Base-by-base conservation (phyloP, 2,797 vertebrate genomes). In the Catamblyrhynchus diadema region DNA sequence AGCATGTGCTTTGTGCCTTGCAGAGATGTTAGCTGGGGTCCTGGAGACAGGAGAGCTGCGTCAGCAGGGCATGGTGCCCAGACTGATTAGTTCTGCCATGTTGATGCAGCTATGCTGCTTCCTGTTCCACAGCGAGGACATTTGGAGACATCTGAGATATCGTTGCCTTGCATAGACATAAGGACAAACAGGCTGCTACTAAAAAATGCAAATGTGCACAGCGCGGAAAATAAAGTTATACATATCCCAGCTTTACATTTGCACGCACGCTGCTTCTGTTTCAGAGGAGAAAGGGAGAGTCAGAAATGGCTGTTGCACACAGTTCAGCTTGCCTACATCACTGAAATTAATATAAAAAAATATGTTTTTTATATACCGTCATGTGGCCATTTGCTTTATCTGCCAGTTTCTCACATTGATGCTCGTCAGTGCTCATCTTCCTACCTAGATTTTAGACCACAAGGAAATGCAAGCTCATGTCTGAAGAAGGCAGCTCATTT, bases 41-140 rank as follows among this genome's bases (percentile, higher is more conserved):
- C 90, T 94, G 94, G 88, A 93, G 93, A 66, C 35, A 81, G 62
- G 72, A 93, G 88, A 90, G 95, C 96, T 95, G 91, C 10, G 8
- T 96, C 96, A 95, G 90, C 94, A 95, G 85, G 96, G 95, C 94
- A 90, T 3, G 0, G 33, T 90, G 95, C 96, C 96, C 95, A 91
- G 91, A 72, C 85, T 95, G 88, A 93, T 96, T 95, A 95, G 85
- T 91, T 95, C 95, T 96, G 95, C 96, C 95, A 90, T 95, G 96
- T 69, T 86, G 88, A 71, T 94, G 90, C 80, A 94, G 87, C 90
- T 83, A 50, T 81, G 82, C 69, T 10, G 28, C 94, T 96, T 95
- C 88, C 62, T 94, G 73, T 86, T 93, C 93, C 88, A 86, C 80
- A 72, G 70, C 0, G 5, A 93, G 88, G 90, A 90, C 80, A 28